Evolutionary conservation across 2,113 vertebrate species (phyloP).

Genomic region (Anarhynchus alexandrinus): DNA sequence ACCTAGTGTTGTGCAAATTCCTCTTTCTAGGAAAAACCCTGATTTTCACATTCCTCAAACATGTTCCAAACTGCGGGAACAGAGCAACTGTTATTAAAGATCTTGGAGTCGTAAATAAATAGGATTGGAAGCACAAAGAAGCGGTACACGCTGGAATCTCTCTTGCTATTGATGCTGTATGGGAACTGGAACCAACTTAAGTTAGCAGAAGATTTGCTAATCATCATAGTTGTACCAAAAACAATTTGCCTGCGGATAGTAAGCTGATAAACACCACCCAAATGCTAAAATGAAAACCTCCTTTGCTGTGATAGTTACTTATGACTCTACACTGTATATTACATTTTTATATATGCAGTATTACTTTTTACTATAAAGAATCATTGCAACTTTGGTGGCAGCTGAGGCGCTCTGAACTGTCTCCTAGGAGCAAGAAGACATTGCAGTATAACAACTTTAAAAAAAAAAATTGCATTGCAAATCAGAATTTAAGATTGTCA

Average conservation of each 20-base stretch:
- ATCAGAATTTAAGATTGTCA: slow-evolving; percentile 35
- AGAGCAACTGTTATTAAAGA: background rate
- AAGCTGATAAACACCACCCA: slow-evolving; percentile 67
- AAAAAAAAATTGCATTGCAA: slow-evolving; percentile 53
- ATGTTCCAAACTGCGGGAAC: background rate
- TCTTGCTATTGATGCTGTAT: slow-evolving; percentile 22
- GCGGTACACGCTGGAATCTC: background rate
- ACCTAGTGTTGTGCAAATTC: background rate
- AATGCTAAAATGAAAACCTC: slow-evolving; percentile 59
- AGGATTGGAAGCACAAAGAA: background rate
- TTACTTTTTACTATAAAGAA: slow-evolving; percentile 69
- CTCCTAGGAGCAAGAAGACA: slow-evolving; percentile 63
- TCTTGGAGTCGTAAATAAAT: background rate
- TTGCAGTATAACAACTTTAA: slow-evolving; percentile 48
- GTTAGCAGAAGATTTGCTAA: slow-evolving; percentile 58
- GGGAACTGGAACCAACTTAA: slow-evolving; percentile 42
- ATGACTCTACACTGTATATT: slow-evolving; percentile 52
- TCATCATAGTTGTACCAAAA: slow-evolving; percentile 47
- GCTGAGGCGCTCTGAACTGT: slow-evolving; percentile 59
- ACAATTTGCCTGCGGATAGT: slow-evolving; percentile 53
- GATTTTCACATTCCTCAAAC: background rate
- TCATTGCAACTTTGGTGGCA: slow-evolving; percentile 49
- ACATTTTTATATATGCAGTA: slow-evolving; percentile 66
- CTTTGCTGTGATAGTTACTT: slow-evolving; percentile 61
- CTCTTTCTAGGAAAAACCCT: background rate